Evolutionary conservation across 2,888 invertebrate genomes (phyloP), one percentile per base, ranked within the genome.

Genomic region (Selenia dentaria): DNA sequence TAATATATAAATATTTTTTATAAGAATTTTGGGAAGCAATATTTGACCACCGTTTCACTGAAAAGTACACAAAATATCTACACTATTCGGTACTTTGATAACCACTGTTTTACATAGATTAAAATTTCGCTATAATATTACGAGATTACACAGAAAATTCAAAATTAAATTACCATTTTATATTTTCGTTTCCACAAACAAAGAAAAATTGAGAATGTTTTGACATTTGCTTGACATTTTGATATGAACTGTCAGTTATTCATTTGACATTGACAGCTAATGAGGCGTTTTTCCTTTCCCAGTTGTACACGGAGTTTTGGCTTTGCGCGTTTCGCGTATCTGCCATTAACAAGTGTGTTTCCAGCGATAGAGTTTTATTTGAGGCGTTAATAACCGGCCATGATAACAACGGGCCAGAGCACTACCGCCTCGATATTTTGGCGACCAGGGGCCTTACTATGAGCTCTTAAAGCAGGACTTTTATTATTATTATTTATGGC

Each of bases 131-230:
- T 0, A 6, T 44, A 67, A 47, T 35, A 10, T 24, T n/a, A 0
- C 24, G 33, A 42, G 88, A 88, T 88, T 81, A 58, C 11, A 28
- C 1, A 1, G 57, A 52, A 74, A 79, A 73, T 57, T 56, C 35
- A 0, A 54, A 82, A 81, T 86, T 77, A 9, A 75, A 55, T 86
- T 88, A 88, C 88, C 88, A 88, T 88, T 81, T 85, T 85, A 74
- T 34, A 49, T 52, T 52, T 42, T 26, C 24, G 52, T 57, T 59
- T 55, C 63, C 50, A 57, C 62, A 71, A 73, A 73, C 22, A 6
- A 22, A 8, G 8, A 10, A 64, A 71, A 65, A 69, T 62, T 31
- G 12, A 37, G 10, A 49, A 25, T 24, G 6, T 49, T 24, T 34
- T 57, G 48, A 60, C 12, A 54, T 2, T n/a, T 1, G 18, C 18